A percentile compares a stretch with the other conserved stretches of the same genome.
Conservation (phyloP, 2,797 vertebrate genomes). For the Tinamus major region DNA sequence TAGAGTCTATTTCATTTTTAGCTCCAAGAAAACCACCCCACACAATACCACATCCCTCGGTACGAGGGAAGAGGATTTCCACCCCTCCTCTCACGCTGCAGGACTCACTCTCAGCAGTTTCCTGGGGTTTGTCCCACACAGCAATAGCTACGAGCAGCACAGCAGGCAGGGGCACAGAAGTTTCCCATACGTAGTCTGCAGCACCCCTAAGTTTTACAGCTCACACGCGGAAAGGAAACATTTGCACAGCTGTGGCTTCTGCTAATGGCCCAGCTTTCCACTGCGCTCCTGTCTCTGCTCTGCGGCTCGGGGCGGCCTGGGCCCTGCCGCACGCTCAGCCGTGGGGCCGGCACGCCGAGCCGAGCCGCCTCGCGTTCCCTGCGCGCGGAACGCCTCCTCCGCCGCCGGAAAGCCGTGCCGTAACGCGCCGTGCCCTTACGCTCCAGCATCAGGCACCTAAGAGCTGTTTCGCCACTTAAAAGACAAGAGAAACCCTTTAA, state of each 20-base stretch:
- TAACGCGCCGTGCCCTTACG: neutral
- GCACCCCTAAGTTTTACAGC: neutral
- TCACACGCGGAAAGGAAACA: neutral
- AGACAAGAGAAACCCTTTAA: neutral
- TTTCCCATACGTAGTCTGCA: neutral
- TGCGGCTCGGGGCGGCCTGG: no score
- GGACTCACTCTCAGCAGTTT: neutral
- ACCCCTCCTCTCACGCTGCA: neutral
- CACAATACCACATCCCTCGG: neutral
- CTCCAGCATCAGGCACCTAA: neutral
- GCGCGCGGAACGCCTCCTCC: neutral
- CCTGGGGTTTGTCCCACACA: neutral
- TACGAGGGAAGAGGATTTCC: neutral
- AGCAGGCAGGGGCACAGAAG: neutral
- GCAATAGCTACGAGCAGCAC: neutral
- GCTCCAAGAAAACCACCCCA: neutral
- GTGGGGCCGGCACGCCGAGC: no score
- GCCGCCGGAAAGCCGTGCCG: neutral
- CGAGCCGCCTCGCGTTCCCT: no score
- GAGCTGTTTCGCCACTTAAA: slow-evolving; percentile 6
- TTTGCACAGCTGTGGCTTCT: neutral
- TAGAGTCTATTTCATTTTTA: neutral
- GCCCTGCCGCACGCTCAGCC: no score
- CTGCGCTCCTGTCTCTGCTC: neutral
- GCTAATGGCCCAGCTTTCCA: neutral